These are phyloP conservation scores for Drosophila engyochracea DNA, from an alignment of 2,888 invertebrate species.

Conservation along the genomic window DNA sequence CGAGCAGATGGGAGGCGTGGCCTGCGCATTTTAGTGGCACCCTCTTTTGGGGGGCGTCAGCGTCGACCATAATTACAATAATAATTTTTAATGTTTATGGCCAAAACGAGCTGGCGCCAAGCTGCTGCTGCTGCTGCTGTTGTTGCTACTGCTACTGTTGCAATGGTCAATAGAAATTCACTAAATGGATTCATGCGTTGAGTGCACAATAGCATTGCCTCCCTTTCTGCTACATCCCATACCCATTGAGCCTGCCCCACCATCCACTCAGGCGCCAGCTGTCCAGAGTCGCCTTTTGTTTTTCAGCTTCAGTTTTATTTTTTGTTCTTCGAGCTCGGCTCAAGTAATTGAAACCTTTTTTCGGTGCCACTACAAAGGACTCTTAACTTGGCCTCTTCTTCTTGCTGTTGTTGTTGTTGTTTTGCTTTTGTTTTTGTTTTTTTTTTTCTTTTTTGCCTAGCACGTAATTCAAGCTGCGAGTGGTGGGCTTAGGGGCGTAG, in stretches of 20 bases:
- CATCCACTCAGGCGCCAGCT: not conserved
- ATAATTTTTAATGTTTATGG: conserved; percentile 67
- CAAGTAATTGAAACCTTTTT: conserved; percentile 74
- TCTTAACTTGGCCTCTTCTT: conserved; percentile 33
- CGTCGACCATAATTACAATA: conserved; percentile 66
- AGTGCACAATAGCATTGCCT: conserved; percentile 13
- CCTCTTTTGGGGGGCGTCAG: conserved; percentile 23
- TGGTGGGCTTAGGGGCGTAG: conserved; percentile 16
- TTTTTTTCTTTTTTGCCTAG: conserved; percentile 50
- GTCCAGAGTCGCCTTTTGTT: conserved; percentile 51
- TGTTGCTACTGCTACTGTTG: conserved; percentile 2
- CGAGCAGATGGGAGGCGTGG: conserved; percentile 4
- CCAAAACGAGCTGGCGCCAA: conserved; percentile 61
- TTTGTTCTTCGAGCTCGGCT: conserved; percentile 2
- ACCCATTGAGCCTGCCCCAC: not conserved
- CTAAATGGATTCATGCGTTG: conserved; percentile 34
- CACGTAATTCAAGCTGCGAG: conserved; percentile 65
- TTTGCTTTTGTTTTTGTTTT: conserved; percentile 8
- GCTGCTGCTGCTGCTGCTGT: not conserved
- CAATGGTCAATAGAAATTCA: conserved; percentile 53
- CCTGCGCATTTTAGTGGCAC: conserved; percentile 10
- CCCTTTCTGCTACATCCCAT: not conserved
- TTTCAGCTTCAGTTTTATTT: conserved; percentile 7
- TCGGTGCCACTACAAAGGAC: conserved; percentile 74
- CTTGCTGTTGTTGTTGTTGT: conserved; percentile 9